phyloP scores from a whole-genome alignment of 64 coral and sea anemone genomes.

The Porites lutea region DNA sequence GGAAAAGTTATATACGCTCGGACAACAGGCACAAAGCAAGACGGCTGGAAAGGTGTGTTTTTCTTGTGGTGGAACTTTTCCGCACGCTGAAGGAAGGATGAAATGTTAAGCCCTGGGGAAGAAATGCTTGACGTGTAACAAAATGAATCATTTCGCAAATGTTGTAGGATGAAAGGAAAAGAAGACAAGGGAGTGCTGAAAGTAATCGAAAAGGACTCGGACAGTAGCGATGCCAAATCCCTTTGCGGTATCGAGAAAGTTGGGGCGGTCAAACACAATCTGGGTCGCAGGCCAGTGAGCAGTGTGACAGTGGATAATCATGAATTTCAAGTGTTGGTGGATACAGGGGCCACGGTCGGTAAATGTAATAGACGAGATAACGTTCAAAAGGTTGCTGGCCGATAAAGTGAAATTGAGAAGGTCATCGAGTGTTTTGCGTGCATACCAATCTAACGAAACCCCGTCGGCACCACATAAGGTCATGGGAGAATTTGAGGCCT shows the following conservation, averaged over 20 bases:
- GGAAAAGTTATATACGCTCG: too few species aligned
- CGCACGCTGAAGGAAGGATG: slow-evolving; percentile 15
- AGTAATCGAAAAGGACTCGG: not conserved
- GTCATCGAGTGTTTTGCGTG: too few species aligned
- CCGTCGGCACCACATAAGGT: not conserved
- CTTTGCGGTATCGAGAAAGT: slow-evolving; percentile 8
- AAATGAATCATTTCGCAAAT: slow-evolving; percentile 40
- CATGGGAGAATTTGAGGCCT: slow-evolving; percentile 35
- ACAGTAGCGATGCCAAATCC: slow-evolving; percentile 14
- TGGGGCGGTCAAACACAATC: too few species aligned
- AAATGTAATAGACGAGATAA: too few species aligned
- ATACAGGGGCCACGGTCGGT: too few species aligned
- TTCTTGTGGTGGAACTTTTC: too few species aligned
- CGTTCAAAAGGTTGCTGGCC: not conserved
- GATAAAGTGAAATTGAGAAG: slow-evolving; percentile 12
- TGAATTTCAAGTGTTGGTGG: too few species aligned
- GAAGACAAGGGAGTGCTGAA: not conserved
- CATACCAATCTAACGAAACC: slow-evolving; percentile 31
- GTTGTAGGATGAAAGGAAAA: slow-evolving; percentile 4
- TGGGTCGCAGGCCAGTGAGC: not conserved
- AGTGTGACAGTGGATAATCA: slow-evolving; percentile 32
- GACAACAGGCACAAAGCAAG: too few species aligned
- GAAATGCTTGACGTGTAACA: too few species aligned
- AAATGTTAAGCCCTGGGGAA: slow-evolving; percentile 9
- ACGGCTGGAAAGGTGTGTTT: too few species aligned